phyloP scores from a whole-genome alignment of 1,140 invertebrate species.

The Panulirus ornatus region DNA sequence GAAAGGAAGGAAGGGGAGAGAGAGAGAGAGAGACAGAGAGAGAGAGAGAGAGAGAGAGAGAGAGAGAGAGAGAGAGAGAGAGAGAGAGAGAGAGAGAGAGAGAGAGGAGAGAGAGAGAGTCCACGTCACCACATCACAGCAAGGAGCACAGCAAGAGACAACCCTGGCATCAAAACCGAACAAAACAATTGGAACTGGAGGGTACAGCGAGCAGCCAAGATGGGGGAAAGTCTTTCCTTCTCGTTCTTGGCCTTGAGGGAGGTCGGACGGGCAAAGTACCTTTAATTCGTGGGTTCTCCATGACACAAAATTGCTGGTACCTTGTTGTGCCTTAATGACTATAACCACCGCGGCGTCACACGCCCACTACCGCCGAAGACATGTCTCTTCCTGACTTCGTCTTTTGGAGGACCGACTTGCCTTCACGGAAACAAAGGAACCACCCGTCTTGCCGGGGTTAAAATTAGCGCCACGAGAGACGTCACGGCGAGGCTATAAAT shows the following conservation, averaged over 20 bases:
- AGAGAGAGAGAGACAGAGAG: neutral
- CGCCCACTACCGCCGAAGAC: no score
- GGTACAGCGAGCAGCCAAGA: neutral
- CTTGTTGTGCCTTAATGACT: neutral
- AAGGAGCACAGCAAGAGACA: neutral
- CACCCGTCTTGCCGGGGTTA: no score
- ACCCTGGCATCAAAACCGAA: neutral
- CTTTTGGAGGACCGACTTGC: no score
- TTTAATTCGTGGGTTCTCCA: neutral
- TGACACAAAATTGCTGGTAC: neutral
- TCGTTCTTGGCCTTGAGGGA: neutral
- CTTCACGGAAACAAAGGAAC: no score
- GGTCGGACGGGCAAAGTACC: neutral
- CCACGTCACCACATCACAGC: neutral
- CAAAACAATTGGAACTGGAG: neutral
- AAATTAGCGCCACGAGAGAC: no score
- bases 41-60: constrained; percentile 5
- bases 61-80: neutral
- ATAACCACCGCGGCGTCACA: no score
- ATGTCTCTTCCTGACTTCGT: no score
- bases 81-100: neutral
- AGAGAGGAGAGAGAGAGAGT: neutral
- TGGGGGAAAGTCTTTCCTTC: neutral
- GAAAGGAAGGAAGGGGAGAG: neutral
- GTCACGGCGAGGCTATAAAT: no score